Conservation (phyloP, 2,113 vertebrate genomes). For the Zapornia atra region DNA sequence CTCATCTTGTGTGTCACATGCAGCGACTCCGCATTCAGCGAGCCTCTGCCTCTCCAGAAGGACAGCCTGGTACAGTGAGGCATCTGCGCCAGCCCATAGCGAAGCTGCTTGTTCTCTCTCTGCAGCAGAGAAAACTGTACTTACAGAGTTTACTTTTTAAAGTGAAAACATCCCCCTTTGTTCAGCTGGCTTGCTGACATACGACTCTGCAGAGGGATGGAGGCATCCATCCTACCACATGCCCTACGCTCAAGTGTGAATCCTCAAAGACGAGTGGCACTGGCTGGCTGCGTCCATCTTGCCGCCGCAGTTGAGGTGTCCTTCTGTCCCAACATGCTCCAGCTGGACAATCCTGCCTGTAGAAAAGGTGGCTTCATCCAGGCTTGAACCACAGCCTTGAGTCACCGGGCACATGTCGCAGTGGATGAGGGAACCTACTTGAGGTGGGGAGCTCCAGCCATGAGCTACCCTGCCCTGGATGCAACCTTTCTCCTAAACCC, state of each 20-base stretch:
- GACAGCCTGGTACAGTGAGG: background rate
- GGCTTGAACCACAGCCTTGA: background rate
- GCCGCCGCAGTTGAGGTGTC: background rate
- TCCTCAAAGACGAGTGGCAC: background rate
- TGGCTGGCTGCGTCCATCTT: rapidly evolving
- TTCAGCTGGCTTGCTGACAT: background rate
- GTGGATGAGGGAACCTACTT: background rate
- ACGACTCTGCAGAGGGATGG: background rate
- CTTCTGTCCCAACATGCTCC: background rate
- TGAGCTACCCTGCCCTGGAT: background rate
- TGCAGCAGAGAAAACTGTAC: background rate
- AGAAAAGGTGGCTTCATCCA: background rate
- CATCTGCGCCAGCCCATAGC: background rate
- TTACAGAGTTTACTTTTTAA: background rate
- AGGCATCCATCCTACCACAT: background rate
- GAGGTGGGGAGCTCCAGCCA: background rate
- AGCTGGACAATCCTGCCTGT: background rate
- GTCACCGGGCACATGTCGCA: rapidly evolving
- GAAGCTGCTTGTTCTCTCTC: background rate
- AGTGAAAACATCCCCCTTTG: background rate
- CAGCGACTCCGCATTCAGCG: background rate
- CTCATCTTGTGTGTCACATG: background rate
- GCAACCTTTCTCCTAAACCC: background rate
- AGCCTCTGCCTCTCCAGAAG: background rate
- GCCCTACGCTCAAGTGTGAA: rapidly evolving